Evolutionary conservation across 2,113 vertebrate genomes (phyloP).

Genomic region (Sinocyclocheilus rhinocerous): DNA sequence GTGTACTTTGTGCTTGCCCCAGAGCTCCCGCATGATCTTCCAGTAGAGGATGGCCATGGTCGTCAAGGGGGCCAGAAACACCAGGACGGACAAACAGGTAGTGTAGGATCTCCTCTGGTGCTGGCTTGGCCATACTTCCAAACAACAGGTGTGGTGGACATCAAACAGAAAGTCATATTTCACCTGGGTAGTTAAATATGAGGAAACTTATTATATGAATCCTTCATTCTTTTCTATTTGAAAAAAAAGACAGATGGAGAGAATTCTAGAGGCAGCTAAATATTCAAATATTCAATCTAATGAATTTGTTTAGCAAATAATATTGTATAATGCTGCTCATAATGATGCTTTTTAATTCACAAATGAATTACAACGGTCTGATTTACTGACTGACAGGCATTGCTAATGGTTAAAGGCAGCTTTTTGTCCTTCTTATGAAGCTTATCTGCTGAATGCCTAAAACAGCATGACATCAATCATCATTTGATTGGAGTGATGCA

Average conservation of each 20-base stretch:
- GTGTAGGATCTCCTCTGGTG: constrained; percentile 56
- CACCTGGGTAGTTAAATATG: constrained; percentile 38
- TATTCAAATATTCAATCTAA: not conserved
- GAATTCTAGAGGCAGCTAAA: not conserved
- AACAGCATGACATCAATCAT: not conserved
- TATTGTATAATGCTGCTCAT: not conserved
- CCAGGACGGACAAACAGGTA: constrained; percentile 53
- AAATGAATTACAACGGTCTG: not conserved
- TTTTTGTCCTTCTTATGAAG: not conserved
- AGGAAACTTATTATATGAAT: not conserved
- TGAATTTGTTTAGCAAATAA: not conserved
- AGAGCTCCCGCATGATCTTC: constrained; percentile 59
- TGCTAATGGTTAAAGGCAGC: not conserved
- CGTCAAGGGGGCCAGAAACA: constrained; percentile 58
- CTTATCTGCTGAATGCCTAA: not conserved
- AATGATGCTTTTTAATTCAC: not conserved
- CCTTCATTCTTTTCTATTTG: not conserved
- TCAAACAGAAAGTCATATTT: constrained; percentile 64
- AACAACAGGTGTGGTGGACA: constrained; percentile 58
- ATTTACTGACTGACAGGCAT: not conserved
- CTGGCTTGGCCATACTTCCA: constrained; percentile 59
- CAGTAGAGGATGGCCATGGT: constrained; percentile 61
- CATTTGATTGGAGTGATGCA: not conserved
- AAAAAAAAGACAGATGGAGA: not conserved
- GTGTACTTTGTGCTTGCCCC: constrained; percentile 61